Conservation (phyloP, 2,113 vertebrate genomes). For the Mesitornis unicolor region DNA sequence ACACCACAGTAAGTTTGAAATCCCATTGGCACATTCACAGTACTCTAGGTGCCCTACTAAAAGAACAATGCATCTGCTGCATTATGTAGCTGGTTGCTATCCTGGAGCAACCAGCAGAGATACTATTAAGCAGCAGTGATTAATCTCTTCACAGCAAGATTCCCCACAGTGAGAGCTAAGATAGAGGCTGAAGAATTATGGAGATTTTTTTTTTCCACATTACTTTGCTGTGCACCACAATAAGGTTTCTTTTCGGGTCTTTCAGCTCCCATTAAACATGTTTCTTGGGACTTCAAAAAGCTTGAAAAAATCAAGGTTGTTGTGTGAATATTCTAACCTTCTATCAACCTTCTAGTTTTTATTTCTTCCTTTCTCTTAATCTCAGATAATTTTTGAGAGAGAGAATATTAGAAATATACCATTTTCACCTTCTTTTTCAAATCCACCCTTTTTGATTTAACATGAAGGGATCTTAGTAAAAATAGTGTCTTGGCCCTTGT, state of each 20-base stretch:
- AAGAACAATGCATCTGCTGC: slow-evolving; percentile 29
- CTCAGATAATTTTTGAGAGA: not conserved
- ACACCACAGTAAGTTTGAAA: not conserved
- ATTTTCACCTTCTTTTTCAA: not conserved
- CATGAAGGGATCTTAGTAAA: not conserved
- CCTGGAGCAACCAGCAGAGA: slow-evolving; percentile 51
- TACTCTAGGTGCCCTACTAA: not conserved
- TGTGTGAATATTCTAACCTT: slow-evolving; percentile 59
- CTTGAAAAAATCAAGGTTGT: slow-evolving; percentile 63
- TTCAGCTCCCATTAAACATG: slow-evolving; percentile 49
- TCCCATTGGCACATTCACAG: not conserved
- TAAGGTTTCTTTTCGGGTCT: slow-evolving; percentile 30
- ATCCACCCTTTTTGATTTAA: not conserved
- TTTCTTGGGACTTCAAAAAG: slow-evolving; percentile 53
- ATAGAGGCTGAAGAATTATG: slow-evolving; percentile 53
- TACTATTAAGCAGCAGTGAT: slow-evolving; percentile 57
- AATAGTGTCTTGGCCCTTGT: not conserved
- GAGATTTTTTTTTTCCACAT: not conserved
- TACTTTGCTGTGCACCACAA: slow-evolving; percentile 47
- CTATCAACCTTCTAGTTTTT: slow-evolving; percentile 42
- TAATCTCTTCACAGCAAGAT: slow-evolving; percentile 61
- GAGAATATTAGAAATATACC: not conserved
- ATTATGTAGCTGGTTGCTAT: slow-evolving; percentile 18
- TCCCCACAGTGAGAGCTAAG: slow-evolving; percentile 49
- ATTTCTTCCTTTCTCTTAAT: slow-evolving; percentile 32